Conservation (phyloP, 35 echinoderm and acorn worm species). For the Heliocidaris tuberculata region DNA sequence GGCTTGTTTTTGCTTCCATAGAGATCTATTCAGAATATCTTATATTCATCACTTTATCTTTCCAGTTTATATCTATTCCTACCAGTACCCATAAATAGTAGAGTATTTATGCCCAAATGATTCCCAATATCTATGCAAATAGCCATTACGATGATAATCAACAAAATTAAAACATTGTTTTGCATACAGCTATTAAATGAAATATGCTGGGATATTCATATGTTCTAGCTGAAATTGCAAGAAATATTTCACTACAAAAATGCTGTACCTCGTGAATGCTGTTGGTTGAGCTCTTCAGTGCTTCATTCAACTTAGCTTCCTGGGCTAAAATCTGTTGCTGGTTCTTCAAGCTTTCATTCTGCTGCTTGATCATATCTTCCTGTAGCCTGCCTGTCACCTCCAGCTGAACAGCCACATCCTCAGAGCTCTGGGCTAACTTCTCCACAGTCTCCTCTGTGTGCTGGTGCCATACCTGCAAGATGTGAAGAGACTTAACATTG, state of each 20-base stretch:
- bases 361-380: constrained; percentile 82
- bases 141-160: too few species aligned
- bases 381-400: constrained; percentile 76
- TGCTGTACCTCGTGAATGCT: constrained; percentile 52
- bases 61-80: too few species aligned
- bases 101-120: too few species aligned
- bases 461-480: constrained; percentile 83
- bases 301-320: constrained; percentile 65
- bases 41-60: too few species aligned
- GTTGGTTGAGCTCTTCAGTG: constrained; percentile 63
- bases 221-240: too few species aligned
- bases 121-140: too few species aligned
- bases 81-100: too few species aligned
- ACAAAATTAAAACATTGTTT: too few species aligned
- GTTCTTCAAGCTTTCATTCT: constrained; percentile 75
- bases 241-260: not conserved
- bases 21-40: too few species aligned
- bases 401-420: constrained; percentile 78
- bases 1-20: too few species aligned
- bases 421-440: constrained; percentile 76
- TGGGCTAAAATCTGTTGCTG: constrained; percentile 84
- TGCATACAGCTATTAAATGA: too few species aligned
- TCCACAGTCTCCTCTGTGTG: constrained; percentile 84
- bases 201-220: too few species aligned
- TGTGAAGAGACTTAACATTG: not conserved